Evolutionary conservation across 2,113 vertebrate genomes (phyloP).

Genomic region (Malurus alboscapulatus): DNA sequence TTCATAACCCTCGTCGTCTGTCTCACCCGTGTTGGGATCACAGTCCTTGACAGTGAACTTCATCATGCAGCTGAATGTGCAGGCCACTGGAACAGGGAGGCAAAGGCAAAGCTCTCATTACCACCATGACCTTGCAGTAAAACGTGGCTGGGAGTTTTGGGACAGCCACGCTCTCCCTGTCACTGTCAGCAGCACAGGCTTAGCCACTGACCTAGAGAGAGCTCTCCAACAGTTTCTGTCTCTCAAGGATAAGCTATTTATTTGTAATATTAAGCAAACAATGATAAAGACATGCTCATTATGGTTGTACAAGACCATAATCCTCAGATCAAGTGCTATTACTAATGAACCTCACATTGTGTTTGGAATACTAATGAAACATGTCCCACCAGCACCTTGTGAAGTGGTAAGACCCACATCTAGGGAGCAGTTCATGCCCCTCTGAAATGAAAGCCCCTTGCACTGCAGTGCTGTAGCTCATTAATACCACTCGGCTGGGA

Average conservation of each 20-base stretch:
- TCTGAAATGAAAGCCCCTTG: not conserved
- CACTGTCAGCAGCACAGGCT: not conserved
- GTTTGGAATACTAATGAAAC: not conserved
- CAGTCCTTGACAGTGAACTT: slow-evolving; percentile 85
- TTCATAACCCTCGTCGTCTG: slow-evolving; percentile 79
- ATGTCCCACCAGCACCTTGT: not conserved
- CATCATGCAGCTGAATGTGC: slow-evolving; percentile 83
- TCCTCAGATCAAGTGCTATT: not conserved
- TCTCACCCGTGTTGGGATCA: slow-evolving; percentile 79
- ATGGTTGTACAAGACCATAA: not conserved
- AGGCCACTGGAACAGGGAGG: slow-evolving; percentile 68
- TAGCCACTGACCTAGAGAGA: not conserved
- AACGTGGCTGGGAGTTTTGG: not conserved
- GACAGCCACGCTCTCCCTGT: not conserved
- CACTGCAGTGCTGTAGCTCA: not conserved
- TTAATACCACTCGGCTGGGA: not conserved
- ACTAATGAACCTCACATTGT: not conserved
- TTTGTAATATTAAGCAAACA: not conserved
- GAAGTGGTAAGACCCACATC: not conserved
- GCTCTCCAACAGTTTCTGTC: not conserved
- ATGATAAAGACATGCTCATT: not conserved
- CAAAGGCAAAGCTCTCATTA: not conserved
- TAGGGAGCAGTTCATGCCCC: fast-evolving
- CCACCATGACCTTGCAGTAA: not conserved
- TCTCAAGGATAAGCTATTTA: not conserved